Evolutionary conservation across 2,113 vertebrate species (phyloP).

Genomic region (Bostrychus sinensis): DNA sequence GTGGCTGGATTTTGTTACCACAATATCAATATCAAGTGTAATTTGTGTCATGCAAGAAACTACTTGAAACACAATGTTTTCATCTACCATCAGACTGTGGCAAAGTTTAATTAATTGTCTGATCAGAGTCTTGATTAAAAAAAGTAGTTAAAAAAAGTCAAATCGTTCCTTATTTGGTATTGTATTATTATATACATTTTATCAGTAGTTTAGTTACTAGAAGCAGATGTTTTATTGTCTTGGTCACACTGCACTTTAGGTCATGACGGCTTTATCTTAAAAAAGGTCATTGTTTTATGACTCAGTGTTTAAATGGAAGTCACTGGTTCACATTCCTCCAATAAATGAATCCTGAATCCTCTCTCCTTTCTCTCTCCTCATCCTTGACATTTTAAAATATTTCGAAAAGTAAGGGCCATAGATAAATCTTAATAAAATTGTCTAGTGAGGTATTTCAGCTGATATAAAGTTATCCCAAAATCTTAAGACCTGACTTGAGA

Average conservation of each 20-base stretch:
- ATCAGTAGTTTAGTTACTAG: neutral
- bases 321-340: conserved; percentile 39
- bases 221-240: too few species aligned
- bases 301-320: conserved; percentile 30
- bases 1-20: too few species aligned
- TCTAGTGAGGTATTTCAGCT: neutral
- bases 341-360: conserved; percentile 5
- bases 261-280: conserved; percentile 3
- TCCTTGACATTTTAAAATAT: neutral
- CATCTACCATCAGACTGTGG: too few species aligned
- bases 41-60: too few species aligned
- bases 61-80: too few species aligned
- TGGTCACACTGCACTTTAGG: neutral
- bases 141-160: too few species aligned
- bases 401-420: neutral
- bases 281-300: conserved; percentile 4
- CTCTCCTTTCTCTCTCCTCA: neutral
- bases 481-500: neutral
- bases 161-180: neutral
- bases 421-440: conserved; percentile 4
- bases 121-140: too few species aligned
- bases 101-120: too few species aligned
- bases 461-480: neutral
- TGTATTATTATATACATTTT: neutral
- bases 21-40: too few species aligned